Base-by-base conservation (phyloP, 1,140 invertebrate genomes). In the Berghia stephanieae region DNA sequence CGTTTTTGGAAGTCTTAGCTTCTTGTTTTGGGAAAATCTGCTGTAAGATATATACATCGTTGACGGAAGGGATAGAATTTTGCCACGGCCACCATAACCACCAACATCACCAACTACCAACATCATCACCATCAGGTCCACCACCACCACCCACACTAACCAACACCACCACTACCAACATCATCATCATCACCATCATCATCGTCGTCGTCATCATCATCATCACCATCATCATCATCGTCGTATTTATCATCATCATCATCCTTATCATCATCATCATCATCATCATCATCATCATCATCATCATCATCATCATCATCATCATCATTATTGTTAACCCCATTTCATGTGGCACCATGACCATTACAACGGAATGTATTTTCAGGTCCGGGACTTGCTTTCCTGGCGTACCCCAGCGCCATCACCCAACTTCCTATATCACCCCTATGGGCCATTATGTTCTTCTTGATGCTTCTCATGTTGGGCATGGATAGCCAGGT, bases 401-500 rank as follows among this genome's bases (percentile, higher is more conserved):
- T 99, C 88, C 90, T 99, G 57, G 97, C 96, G 3, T 99, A 99
- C 90, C 98, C 98, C 43, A 97, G 96, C 70, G 97, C 97, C 0
- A 96, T 99, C 3, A 90, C 98, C 27, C 96, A 98, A 88, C 91
- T 99, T 10, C 97, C 97, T 0, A 94, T 96, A 38, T 94, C 97
- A 24, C 95, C 97, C 0, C 89, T 99, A 8, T 99, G 98, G 98
- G 94, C 98, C 0, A 95, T 96, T 81, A 91, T 99, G 0, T 99
- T 99, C 91, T 99, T 99, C 92, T 94, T 98, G 77, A 99, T 99
- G 98, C 91, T 98, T 46, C 94, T 98, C 81, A 93, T 96, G 78
- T 91, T 98, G 10, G 96, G 97, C 44, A 93, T 98, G 78, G 96
- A 97, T 88, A 95, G 93, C 83, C 94, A 94, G 91, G 96, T 97